Evolutionary conservation across 2,113 vertebrate genomes (phyloP), one percentile per base, ranked within the genome.

Genomic region (Etia nguti): DNA sequence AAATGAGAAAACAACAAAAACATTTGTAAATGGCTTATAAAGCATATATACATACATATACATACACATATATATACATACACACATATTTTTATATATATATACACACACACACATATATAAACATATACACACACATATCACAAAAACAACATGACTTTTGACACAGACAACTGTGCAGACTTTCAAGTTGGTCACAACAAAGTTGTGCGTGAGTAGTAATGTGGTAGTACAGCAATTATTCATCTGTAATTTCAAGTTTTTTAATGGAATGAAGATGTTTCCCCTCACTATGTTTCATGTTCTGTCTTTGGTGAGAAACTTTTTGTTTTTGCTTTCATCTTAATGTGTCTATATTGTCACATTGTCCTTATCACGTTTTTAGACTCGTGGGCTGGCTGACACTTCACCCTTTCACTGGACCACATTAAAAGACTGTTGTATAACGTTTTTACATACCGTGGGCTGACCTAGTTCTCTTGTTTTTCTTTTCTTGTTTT

Each of bases 391-490:
- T 84, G 41, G 46, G 88, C 54, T 81, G 77, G 43, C 34, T 87
- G 81, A 81, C 2, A 2, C 18, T 18, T 85, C 73, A 85, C 46
- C 46, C 48, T 57, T 46, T 68, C 20, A 82, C n/a, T 43, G 16
- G 46, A 86, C 82, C 88, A 91, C 82, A 88, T 88, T 48, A 87
- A 91, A 90, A 43, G 18, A n/a, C 8, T 60, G 10, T 18, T 52
- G 16, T 52, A 34, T 70, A 18, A 77, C 4, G 13, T 59, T 86
- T 90, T 82, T 41, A 82, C 52, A 50, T 86, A 16, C 18, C 2
- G 57, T 90, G 54, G 79, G 54, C 46, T 90, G 89, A 80, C 88
- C 86, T 92, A 87, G 50, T 91, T 92, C 24, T 82, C 12, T 79
- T 24, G 41, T 59, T 36, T 82, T 87, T 82, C 70, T 80, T 46